Base-by-base conservation (phyloP, 2,797 vertebrate species). In the Carduelis carduelis region DNA sequence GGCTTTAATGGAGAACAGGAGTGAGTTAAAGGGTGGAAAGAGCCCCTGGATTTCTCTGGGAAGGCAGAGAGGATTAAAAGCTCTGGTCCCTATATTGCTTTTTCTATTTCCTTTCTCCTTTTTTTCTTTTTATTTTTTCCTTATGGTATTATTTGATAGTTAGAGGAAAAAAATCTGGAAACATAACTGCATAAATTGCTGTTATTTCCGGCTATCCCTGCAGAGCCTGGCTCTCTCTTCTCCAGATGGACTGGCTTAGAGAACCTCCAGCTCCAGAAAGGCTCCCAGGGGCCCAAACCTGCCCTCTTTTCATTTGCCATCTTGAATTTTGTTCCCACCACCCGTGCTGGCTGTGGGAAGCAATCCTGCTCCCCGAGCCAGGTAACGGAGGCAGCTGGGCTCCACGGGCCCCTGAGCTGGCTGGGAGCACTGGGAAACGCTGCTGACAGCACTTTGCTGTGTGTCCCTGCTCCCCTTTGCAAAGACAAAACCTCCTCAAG, bases 161-260 rank as follows among this genome's bases (percentile, higher is more conserved):
- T 89, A 88, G 75, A 68, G 49, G 65, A 55, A 93, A 94, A 89
- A 93, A 80, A 56, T 70, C 95, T 97, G 96, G 95, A 95, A 96
- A 66, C 82, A 92, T 84, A 85, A 77, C 89, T 90, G 90, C 76
- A 96, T 85, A 68, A 95, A 93, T 94, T 91, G 91, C 90, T 96
- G 86, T 95, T 95, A 91, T 96, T 96, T 97, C 95, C 87, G 68
- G 90, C 95, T 96, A 60, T 88, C 84, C 91, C 84, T 71, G 75
- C 90, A 87, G 77, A 97, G 86, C 87, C 84, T 53, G 1, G 68
- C 75, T 69, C 89, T 79, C 76, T 91, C 88, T 78, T 64, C 89
- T 94, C 94, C 97, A 95, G 94, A 95, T 95, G 92, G 88, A 89
- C 84, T 5, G 46, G 76, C 91, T 90, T 86, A 94, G 74, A 69